Percentiles rank a stretch among this genome's conserved stretches.
Conservation (phyloP, 2,113 vertebrate species). For the Myxocyprinus asiaticus region DNA sequence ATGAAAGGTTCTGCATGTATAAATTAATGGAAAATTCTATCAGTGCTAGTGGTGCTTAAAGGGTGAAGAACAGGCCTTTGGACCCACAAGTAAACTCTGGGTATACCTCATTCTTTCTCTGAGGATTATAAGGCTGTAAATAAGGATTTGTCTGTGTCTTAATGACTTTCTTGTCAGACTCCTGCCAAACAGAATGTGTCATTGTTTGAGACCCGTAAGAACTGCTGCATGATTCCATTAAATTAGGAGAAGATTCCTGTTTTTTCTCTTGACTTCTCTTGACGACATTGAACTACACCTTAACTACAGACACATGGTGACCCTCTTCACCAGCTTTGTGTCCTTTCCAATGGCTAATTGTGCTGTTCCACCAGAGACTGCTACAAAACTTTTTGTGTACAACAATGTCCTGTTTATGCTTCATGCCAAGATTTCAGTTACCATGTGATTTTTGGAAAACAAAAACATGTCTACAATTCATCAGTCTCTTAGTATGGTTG, state of each 20-base stretch:
- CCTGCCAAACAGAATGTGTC: conserved; percentile 71
- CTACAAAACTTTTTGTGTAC: conserved; percentile 44
- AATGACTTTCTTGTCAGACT: conserved; percentile 47
- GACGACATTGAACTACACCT: background rate
- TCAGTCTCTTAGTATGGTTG: conserved; percentile 17
- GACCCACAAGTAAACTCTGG: conserved; percentile 51
- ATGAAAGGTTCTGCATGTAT: too few species aligned
- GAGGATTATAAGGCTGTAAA: conserved; percentile 12
- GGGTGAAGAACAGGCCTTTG: conserved; percentile 44
- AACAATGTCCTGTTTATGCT: conserved; percentile 29
- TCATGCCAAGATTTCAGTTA: conserved; percentile 33
- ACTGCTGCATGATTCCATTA: conserved; percentile 48
- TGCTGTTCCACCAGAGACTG: conserved; percentile 47
- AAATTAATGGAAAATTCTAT: conserved; percentile 30
- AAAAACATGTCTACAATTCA: background rate
- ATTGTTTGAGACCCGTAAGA: conserved; percentile 50
- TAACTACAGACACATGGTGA: conserved; percentile 24
- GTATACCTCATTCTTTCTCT: conserved; percentile 58
- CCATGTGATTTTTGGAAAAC: conserved; percentile 1
- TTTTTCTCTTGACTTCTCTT: conserved; percentile 11
- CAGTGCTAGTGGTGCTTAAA: conserved; percentile 47
- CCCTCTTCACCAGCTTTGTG: conserved; percentile 22
- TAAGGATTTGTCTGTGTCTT: conserved; percentile 23
- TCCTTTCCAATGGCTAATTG: conserved; percentile 41
- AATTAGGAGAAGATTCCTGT: conserved; percentile 39